These are phyloP conservation scores for Drosophila orosa DNA, from an alignment of 1,140 invertebrate species.

Conservation along the genomic window DNA sequence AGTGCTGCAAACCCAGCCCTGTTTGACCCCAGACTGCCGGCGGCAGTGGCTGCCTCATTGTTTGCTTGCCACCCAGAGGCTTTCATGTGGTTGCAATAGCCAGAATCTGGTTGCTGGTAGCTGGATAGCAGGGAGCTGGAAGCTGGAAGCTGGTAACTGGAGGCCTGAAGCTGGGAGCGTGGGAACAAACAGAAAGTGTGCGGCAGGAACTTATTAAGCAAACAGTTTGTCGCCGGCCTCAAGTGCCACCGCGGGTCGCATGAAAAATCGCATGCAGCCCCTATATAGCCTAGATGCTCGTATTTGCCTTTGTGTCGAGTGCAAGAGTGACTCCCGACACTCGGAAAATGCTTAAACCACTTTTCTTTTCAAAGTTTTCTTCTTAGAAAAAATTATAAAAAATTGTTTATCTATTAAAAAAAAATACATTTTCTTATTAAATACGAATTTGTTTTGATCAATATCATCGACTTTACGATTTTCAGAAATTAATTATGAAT, in stretches of 20 bases:
- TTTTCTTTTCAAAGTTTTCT: not conserved
- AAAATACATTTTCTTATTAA: no score
- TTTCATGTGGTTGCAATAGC: slow-evolving; percentile 20
- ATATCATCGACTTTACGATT: no score
- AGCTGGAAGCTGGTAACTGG: not conserved
- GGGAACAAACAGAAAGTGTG: slow-evolving; percentile 60
- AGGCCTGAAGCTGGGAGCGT: slow-evolving; percentile 14
- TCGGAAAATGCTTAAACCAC: not conserved
- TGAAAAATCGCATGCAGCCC: slow-evolving; percentile 54
- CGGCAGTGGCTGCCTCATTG: not conserved
- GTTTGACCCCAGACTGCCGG: slow-evolving; percentile 9
- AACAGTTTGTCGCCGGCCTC: slow-evolving; percentile 67
- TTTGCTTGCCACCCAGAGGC: slow-evolving; percentile 10
- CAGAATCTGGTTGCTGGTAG: not conserved
- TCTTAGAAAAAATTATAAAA: not conserved
- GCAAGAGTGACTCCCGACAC: slow-evolving; percentile 43
- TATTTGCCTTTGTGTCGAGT: slow-evolving; percentile 64
- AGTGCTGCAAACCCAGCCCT: slow-evolving; percentile 4
- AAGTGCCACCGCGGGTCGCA: slow-evolving; percentile 6
- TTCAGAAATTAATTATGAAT: no score
- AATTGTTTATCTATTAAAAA: no score
- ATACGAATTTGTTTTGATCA: no score
- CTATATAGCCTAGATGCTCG: slow-evolving; percentile 17
- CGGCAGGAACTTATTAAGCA: slow-evolving; percentile 55
- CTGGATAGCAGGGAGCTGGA: not conserved